A percentile compares a stretch with the other conserved stretches of the same genome.
These are phyloP conservation scores for Lampris incognitus DNA, from an alignment of 2,113 vertebrate genomes.

Conservation along the genomic window DNA sequence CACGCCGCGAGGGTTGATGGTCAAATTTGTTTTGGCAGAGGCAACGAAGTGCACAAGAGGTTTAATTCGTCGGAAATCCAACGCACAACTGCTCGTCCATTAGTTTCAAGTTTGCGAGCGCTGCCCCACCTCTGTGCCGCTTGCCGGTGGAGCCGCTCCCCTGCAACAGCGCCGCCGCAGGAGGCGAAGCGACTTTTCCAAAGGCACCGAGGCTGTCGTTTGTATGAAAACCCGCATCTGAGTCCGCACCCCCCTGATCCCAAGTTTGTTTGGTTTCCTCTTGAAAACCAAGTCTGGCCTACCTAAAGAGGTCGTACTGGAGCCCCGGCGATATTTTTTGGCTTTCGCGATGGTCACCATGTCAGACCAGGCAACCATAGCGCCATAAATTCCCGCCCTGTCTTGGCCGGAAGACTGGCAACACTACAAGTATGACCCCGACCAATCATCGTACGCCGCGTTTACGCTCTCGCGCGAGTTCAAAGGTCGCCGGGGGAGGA, in stretches of 20 bases:
- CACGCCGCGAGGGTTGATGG: conserved; percentile 32
- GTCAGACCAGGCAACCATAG: too few species aligned
- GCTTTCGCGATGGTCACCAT: too few species aligned
- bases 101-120: conserved; percentile 20
- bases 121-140: neutral
- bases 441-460: too few species aligned
- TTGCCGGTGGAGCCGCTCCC: neutral
- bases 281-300: too few species aligned
- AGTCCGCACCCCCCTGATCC: neutral
- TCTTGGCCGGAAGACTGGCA: too few species aligned
- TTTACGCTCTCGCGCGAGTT: too few species aligned
- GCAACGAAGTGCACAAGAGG: conserved; percentile 45
- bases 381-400: too few species aligned
- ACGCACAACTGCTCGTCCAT: conserved; percentile 12
- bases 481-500: too few species aligned
- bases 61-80: conserved; percentile 22
- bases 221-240: neutral
- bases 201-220: conserved; percentile 28
- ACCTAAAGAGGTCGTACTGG: too few species aligned
- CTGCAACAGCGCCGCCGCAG: neutral
- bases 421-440: too few species aligned
- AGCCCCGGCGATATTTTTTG: too few species aligned
- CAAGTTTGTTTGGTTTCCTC: too few species aligned
- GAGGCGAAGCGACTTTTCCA: conserved; percentile 12
- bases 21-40: conserved; percentile 55